Evolutionary conservation across 2,888 invertebrate species (phyloP), one percentile per base, ranked within the genome.

Genomic region (Atethmia centrago): DNA sequence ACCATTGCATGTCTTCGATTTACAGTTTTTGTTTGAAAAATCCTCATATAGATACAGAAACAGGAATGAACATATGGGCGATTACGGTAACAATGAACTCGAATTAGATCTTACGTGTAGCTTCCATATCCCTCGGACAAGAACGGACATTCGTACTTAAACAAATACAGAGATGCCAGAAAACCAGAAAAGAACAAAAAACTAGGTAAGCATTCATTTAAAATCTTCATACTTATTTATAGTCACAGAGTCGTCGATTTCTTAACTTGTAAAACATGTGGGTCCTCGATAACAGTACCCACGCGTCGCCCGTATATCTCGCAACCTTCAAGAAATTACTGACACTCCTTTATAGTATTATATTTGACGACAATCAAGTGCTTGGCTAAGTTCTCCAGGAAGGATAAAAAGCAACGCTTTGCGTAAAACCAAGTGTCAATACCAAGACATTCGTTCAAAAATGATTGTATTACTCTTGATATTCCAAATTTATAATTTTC

Each of bases 401-500:
- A 97, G 21, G 99, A 99, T 74, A 99, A 95, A 91, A 99, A 98
- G 91, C 99, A 99, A 77, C 99, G 97, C 92, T 99, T 99, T 2
- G 99, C 98, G 92, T 99, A 99, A 92, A 99, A 98, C 99, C 99
- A 99, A 5, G 99, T 99, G 91, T 99, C 99, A 0, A 99, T 99
- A n/a, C 99, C 99, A 14, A 99, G 97, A 91, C 99, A 98, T 93
- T 98, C 98, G 90, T 98, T 98, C 89, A 98, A 99, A 0, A 99
- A 99, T 90, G 99, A 99, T 94, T 99, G 99, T 90, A 99, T 99
- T 0, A 99, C 99, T 79, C 99, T 97, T 0, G 99, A 99, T 88
- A 99, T 98, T 2, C 99, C 99, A 94, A 99, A 99, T 93, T 99
- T 99, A 90, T 99, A 99, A 94, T 99, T 99, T 0, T 99, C 99